phyloP scores from a whole-genome alignment of 2,113 vertebrate species.

The Danionella cerebrum region DNA sequence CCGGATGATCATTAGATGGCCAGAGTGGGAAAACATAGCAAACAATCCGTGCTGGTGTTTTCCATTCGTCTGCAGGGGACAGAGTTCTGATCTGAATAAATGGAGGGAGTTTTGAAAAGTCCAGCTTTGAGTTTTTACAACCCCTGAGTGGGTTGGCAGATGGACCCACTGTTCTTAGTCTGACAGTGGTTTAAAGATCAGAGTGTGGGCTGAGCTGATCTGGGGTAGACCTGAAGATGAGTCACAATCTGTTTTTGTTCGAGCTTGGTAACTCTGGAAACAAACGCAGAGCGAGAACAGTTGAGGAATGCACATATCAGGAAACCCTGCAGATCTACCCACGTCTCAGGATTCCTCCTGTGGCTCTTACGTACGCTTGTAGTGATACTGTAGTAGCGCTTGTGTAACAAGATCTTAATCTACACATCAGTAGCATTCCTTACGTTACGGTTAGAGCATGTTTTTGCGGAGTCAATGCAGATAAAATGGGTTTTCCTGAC shows the following conservation, averaged over 20 bases:
- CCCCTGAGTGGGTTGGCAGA: not conserved
- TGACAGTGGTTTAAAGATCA: slow-evolving; percentile 23
- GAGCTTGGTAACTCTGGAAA: too few species aligned
- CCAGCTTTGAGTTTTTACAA: not conserved
- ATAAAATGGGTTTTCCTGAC: too few species aligned
- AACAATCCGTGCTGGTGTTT: too few species aligned
- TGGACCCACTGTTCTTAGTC: not conserved
- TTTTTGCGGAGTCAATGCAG: too few species aligned
- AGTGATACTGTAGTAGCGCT: too few species aligned
- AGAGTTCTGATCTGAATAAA: slow-evolving; percentile 2
- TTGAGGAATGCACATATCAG: not conserved
- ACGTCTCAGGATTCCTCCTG: not conserved
- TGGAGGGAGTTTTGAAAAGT: not conserved
- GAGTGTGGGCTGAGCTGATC: not conserved
- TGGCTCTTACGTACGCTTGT: too few species aligned
- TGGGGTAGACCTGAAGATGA: slow-evolving; percentile 10
- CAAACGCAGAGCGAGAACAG: too few species aligned
- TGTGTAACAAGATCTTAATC: too few species aligned
- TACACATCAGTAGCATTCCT: too few species aligned
- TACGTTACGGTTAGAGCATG: too few species aligned
- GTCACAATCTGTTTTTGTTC: not conserved
- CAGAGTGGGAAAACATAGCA: too few species aligned
- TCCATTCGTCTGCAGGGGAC: not conserved
- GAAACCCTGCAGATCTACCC: not conserved
- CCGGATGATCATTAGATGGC: too few species aligned